Evolutionary conservation across 2,888 invertebrate species (phyloP).

Genomic region (Carpatolechia fugitivella): DNA sequence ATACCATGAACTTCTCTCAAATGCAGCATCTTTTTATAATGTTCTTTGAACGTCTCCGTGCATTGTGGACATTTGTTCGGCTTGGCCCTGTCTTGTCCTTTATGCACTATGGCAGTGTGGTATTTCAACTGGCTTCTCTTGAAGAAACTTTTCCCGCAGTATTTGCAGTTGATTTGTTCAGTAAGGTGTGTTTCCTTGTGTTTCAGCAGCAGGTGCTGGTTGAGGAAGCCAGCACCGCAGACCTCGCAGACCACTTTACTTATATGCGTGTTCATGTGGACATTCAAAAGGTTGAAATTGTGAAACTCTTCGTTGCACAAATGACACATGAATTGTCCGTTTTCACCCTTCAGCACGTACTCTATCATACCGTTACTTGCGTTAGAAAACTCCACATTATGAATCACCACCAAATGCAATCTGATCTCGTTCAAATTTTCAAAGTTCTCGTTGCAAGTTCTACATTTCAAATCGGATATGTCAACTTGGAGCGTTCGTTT

Average conservation of each 20-base stretch:
- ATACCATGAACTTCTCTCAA: conserved; percentile 45
- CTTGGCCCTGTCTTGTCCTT: conserved; percentile 37
- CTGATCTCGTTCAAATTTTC: conserved; percentile 34
- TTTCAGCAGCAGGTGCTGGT: conserved; percentile 42
- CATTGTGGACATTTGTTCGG: conserved; percentile 46
- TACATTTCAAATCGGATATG: conserved; percentile 47
- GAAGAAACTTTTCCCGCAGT: conserved; percentile 54
- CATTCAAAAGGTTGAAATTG: conserved; percentile 41
- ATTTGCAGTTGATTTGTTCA: conserved; percentile 42
- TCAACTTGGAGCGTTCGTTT: conserved; percentile 49
- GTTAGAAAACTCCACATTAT: conserved; percentile 35
- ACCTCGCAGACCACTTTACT: conserved; percentile 55
- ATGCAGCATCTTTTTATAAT: conserved; percentile 48
- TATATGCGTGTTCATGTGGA: conserved; percentile 50
- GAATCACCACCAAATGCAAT: conserved; percentile 38
- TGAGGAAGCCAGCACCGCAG: conserved; percentile 50
- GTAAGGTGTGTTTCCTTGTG: conserved; percentile 45
- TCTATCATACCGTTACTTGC: conserved; percentile 52
- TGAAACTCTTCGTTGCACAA: conserved; percentile 41
- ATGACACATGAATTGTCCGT: conserved; percentile 43
- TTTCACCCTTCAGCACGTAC: conserved; percentile 40
- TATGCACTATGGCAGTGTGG: conserved; percentile 57
- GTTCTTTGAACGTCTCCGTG: conserved; percentile 43
- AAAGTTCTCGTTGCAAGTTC: conserved; percentile 34
- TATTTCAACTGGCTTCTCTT: conserved; percentile 65